These are phyloP conservation scores for Microdon myrmicae DNA, from an alignment of 2,888 invertebrate species.

Conservation along the genomic window DNA sequence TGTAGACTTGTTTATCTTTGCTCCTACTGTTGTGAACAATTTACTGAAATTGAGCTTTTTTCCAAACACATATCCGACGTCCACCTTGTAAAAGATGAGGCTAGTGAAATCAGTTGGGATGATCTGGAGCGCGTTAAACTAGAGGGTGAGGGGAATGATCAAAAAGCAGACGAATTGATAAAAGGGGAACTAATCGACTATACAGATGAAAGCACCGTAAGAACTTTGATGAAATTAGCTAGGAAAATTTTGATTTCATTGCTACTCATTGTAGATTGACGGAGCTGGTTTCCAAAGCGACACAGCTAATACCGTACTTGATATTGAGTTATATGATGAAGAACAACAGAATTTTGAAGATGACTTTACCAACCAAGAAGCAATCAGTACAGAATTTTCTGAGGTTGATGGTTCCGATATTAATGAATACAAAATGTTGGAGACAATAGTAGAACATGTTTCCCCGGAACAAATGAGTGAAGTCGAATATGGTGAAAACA, in stretches of 20 bases:
- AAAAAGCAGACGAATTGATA: neutral
- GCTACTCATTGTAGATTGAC: slow-evolving; percentile 2
- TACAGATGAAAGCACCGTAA: slow-evolving; percentile 9
- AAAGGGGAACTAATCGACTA: neutral
- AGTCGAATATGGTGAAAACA: slow-evolving; percentile 4
- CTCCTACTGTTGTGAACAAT: slow-evolving; percentile 32
- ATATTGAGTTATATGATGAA: slow-evolving; percentile 10
- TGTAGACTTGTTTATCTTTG: slow-evolving; percentile 38
- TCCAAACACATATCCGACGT: slow-evolving; percentile 34
- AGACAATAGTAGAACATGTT: no score
- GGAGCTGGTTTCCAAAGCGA: slow-evolving; percentile 6
- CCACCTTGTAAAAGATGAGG: slow-evolving; percentile 27
- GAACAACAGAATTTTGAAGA: neutral
- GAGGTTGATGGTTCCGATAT: neutral
- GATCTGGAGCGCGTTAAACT: neutral
- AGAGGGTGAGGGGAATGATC: no score
- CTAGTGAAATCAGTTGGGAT: slow-evolving; percentile 15
- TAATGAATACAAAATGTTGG: no score
- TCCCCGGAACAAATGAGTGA: no score
- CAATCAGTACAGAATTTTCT: neutral
- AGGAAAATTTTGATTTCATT: neutral
- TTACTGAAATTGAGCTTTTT: slow-evolving; percentile 20
- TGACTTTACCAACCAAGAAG: neutral
- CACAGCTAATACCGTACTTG: neutral
- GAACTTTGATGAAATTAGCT: no score